Conservation (phyloP, 2,797 vertebrate species). For the Florisuga fusca region DNA sequence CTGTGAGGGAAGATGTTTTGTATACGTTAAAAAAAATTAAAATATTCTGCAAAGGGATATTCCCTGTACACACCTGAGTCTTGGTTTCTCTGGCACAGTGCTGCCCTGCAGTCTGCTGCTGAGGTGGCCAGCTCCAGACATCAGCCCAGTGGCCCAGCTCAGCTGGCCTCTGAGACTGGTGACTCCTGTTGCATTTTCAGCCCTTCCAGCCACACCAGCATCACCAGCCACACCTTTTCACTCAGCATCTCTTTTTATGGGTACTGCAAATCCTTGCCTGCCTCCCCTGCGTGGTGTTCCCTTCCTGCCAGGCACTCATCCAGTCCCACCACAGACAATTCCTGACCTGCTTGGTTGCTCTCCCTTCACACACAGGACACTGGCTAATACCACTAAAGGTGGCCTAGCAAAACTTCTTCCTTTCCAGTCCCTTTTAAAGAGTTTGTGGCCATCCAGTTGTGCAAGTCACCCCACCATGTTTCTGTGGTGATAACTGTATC, state of each 20-base stretch:
- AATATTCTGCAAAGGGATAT: background rate
- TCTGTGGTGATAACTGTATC: too few relatives aligned
- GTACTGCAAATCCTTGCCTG: background rate
- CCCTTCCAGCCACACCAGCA: background rate
- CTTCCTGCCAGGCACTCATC: background rate
- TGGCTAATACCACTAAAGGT: background rate
- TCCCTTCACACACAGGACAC: background rate
- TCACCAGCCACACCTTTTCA: background rate
- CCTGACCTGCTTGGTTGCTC: background rate
- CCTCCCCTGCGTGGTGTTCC: background rate
- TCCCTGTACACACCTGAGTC: background rate
- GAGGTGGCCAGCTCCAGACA: background rate
- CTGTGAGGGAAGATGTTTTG: background rate
- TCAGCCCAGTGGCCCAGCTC: background rate
- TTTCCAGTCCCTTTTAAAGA: too few relatives aligned
- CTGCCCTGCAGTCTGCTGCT: background rate
- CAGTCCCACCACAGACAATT: rapidly evolving
- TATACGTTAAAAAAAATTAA: background rate
- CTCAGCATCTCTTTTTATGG: background rate
- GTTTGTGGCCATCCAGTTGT: too few relatives aligned
- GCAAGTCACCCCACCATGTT: too few relatives aligned
- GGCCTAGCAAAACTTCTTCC: background rate
- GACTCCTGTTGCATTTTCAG: background rate
- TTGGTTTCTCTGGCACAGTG: background rate
- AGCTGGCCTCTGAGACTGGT: background rate